Evolutionary conservation across 2,113 vertebrate genomes (phyloP).

Genomic region (Pteropus alecto): DNA sequence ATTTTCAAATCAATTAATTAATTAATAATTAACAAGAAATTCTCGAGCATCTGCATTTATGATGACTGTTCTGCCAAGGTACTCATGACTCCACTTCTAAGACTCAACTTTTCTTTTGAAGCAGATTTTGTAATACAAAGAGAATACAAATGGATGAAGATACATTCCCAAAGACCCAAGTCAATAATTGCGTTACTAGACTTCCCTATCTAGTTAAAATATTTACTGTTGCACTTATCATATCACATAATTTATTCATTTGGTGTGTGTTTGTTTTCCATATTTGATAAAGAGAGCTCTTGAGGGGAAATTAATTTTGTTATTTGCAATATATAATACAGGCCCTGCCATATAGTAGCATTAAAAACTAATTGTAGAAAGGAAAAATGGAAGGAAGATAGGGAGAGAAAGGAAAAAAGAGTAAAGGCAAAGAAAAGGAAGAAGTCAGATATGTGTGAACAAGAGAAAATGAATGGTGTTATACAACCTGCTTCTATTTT

Average conservation of each 20-base stretch:
- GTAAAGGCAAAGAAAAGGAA: not conserved
- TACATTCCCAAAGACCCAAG: not conserved
- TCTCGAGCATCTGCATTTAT: not conserved
- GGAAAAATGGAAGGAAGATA: not conserved
- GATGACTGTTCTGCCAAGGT: not conserved
- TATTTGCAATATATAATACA: not conserved
- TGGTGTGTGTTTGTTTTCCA: not conserved
- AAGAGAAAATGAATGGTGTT: not conserved
- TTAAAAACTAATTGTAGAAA: not conserved
- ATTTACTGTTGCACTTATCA: not conserved
- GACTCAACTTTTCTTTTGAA: not conserved
- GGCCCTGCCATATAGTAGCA: not conserved
- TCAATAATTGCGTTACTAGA: not conserved
- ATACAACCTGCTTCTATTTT: not conserved
- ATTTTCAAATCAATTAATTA: not conserved
- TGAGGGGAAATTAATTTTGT: not conserved
- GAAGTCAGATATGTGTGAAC: fast-evolving
- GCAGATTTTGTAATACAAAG: not conserved
- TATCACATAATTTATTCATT: not conserved
- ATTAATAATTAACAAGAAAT: not conserved
- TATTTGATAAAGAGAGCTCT: not conserved
- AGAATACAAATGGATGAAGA: not conserved
- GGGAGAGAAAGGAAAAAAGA: too few species aligned
- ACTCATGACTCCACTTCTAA: not conserved
- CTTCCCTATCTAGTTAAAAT: not conserved